Conservation (phyloP, 2,113 vertebrate genomes). For the Cyanoderma ruficeps region DNA sequence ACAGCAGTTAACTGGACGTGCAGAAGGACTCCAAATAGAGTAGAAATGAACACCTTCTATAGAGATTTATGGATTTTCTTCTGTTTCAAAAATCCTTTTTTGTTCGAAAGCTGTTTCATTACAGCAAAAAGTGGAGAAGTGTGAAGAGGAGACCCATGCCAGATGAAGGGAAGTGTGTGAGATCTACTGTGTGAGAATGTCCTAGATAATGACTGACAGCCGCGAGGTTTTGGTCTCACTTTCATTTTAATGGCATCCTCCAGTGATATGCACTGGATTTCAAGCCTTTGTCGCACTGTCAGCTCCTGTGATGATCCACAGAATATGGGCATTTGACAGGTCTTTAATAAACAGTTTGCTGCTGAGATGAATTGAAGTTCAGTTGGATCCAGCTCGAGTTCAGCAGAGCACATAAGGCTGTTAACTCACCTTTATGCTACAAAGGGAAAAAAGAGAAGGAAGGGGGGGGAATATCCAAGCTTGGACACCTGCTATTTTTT, state of each 20-base stretch:
- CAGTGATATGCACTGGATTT: constrained; percentile 60
- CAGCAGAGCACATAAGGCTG: constrained; percentile 14
- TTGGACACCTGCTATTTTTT: constrained; percentile 37
- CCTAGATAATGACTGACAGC: constrained; percentile 67
- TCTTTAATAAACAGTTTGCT: constrained; percentile 66
- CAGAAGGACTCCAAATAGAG: background rate
- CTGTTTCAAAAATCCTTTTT: background rate
- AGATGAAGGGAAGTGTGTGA: constrained; percentile 24
- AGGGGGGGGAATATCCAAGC: background rate
- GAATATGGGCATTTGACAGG: constrained; percentile 53
- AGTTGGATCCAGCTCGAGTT: constrained; percentile 26
- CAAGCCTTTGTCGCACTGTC: constrained; percentile 38
- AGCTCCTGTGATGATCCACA: constrained; percentile 46
- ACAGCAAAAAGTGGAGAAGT: background rate
- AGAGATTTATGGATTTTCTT: background rate
- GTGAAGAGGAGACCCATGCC: background rate
- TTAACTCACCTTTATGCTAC: constrained; percentile 39
- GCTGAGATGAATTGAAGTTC: constrained; percentile 61
- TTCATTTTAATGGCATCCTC: constrained; percentile 69
- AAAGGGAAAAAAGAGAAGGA: background rate
- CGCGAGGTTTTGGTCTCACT: constrained; percentile 42
- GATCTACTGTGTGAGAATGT: constrained; percentile 46
- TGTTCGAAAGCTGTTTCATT: background rate
- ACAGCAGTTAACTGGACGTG: background rate
- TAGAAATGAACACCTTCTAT: background rate